Percentiles rank a stretch among this genome's conserved stretches.
Evolutionary conservation across 1,140 invertebrate species (phyloP).

Genomic region (Drosophila azteca): DNA sequence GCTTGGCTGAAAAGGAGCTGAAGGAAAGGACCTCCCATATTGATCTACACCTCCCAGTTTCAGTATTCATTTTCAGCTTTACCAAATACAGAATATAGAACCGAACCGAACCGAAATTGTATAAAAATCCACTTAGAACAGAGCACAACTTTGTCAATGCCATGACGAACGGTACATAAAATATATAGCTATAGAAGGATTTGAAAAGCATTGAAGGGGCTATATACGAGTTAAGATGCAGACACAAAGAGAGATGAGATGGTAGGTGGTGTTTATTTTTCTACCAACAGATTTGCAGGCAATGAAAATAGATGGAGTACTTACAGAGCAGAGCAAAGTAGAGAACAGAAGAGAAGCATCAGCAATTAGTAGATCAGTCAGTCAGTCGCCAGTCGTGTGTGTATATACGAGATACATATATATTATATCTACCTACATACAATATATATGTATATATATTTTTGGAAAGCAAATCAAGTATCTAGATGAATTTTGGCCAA

Average conservation of each 20-base stretch:
- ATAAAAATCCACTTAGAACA: conserved; percentile 42
- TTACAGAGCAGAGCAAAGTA: conserved; percentile 6
- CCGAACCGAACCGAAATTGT: conserved; percentile 17
- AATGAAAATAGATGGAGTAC: conserved; percentile 46
- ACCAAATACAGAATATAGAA: conserved; percentile 28
- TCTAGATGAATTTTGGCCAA: conserved; percentile 29
- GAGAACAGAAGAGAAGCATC: no score
- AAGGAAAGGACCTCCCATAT: conserved; percentile 1
- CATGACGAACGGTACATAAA: conserved; percentile 28
- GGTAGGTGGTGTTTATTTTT: conserved; percentile 64
- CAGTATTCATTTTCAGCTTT: conserved; percentile 35
- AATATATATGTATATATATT: conserved; percentile 62
- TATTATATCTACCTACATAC: conserved; percentile 45
- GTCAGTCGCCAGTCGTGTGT: conserved; percentile 44
- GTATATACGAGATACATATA: conserved; percentile 57
- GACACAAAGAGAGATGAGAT: conserved; percentile 4
- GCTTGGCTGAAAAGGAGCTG: conserved; percentile 6
- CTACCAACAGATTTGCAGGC: conserved; percentile 65
- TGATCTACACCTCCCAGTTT: conserved; percentile 11
- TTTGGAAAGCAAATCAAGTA: conserved; percentile 58
- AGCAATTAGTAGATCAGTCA: conserved; percentile 7
- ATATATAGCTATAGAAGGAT: conserved; percentile 29
- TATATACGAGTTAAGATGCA: conserved; percentile 16
- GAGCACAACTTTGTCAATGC: conserved; percentile 28
- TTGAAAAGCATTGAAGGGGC: conserved; percentile 18